Evolutionary conservation across 2,888 invertebrate genomes (phyloP), one percentile per base, ranked within the genome.

Genomic region (Dione juno): DNA sequence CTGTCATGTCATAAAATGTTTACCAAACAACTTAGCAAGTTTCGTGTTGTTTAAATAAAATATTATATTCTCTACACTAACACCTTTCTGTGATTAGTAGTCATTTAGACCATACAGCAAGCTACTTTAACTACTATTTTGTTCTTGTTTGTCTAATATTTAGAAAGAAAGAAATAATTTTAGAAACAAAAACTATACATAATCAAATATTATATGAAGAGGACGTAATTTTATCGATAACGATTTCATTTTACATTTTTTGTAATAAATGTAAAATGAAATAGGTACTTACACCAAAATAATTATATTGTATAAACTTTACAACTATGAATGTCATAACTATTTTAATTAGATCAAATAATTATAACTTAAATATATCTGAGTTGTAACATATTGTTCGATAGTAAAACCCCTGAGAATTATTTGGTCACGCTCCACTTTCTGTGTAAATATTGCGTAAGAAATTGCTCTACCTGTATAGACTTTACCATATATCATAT

Each of bases 351-450:
- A 19, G 16, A 52, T 65, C 21, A 8, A 50, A 37, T 35, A 50
- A 6, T 50, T 21, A 37, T 52, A 45, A 61, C 41, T 28, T 43
- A 11, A 2, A 45, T 43, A 35, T 35, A n/a, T 61, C 1, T 59
- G 10, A 9, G 13, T 41, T 14, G 50, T 21, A 59, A 53, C 43
- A 59, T 59, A 40, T 43, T 28, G 54, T 64, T 58, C 57, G 41
- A 35, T 41, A 57, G 63, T 66, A 68, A n/a, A 67, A 64, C 66
- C 66, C 67, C 45, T 61, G 54, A 48, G 69, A 66, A 73, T 70
- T 43, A 68, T 63, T 70, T 66, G 66, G 64, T 71, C 69, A 69
- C 67, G 69, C 69, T 69, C 74, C 64, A 71, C 67, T 69, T 72
- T 66, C 65, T 21, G 45, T 37, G 52, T 64, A 71, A 59, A 69